Conservation (phyloP, 2,113 vertebrate species). For the Leucoraja erinaceus region DNA sequence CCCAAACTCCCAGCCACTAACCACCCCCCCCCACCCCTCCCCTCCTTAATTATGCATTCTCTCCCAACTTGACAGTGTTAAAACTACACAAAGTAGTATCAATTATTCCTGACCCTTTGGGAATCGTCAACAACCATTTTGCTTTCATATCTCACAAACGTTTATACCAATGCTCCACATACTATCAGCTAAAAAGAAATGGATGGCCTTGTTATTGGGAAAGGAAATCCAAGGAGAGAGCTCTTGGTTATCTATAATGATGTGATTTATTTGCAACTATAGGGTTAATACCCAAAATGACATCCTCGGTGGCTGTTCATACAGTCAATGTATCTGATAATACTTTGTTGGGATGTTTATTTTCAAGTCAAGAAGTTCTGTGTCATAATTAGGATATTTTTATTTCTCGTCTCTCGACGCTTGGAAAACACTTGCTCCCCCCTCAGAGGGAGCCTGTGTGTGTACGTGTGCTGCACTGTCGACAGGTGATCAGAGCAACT, state of each 20-base stretch:
- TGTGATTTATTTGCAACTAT: not conserved
- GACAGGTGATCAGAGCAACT: slow-evolving; percentile 12
- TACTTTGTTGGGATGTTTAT: slow-evolving; percentile 18
- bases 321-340: not conserved
- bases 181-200: not conserved
- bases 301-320: not conserved
- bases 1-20: not conserved
- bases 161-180: not conserved
- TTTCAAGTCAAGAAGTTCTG: not conserved
- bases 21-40: not conserved
- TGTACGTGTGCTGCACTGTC: not conserved
- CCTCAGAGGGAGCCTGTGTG: not conserved
- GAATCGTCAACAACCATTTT: not conserved
- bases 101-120: not conserved
- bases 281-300: not conserved
- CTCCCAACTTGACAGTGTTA: not conserved
- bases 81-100: not conserved
- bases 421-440: not conserved
- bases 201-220: not conserved
- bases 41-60: not conserved
- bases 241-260: not conserved
- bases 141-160: slow-evolving; percentile 9
- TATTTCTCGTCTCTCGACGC: not conserved
- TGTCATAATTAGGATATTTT: not conserved
- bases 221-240: not conserved